Conservation (phyloP, 1,140 invertebrate genomes). For the Orussus abietinus region DNA sequence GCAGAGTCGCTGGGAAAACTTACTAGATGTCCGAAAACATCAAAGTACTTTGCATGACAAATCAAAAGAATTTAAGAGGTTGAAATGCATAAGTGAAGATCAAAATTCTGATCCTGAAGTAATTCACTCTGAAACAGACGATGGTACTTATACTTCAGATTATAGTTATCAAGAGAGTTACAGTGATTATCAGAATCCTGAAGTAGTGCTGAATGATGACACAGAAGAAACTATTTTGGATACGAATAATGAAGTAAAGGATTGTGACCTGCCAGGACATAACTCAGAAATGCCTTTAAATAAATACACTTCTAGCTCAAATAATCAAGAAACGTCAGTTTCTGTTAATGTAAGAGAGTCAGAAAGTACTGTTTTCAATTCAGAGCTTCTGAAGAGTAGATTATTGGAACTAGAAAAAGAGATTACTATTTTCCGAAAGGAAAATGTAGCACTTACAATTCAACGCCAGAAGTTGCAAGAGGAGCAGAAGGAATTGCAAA, state of each 20-base stretch:
- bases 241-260: not conserved
- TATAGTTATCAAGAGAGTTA: no score
- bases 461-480: constrained; percentile 42
- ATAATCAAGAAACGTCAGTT: no score
- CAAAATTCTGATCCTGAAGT: no score
- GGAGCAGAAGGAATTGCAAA: constrained; percentile 45
- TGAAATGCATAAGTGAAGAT: no score
- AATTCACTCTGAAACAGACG: no score
- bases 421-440: constrained; percentile 64
- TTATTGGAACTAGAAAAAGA: constrained; percentile 65
- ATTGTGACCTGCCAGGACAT: not conserved
- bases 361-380: constrained; percentile 55
- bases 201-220: not conserved
- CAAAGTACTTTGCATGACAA: not conserved
- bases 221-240: not conserved
- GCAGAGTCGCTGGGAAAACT: no score
- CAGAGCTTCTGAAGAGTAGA: constrained; percentile 61
- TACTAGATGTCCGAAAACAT: no score
- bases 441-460: constrained; percentile 56
- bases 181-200: not conserved
- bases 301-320: no score
- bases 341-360: no score
- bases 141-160: no score
- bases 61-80: no score
- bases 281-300: not conserved